Evolutionary conservation across 2,888 invertebrate genomes (phyloP).

Genomic region (Hyposoter didymator): DNA sequence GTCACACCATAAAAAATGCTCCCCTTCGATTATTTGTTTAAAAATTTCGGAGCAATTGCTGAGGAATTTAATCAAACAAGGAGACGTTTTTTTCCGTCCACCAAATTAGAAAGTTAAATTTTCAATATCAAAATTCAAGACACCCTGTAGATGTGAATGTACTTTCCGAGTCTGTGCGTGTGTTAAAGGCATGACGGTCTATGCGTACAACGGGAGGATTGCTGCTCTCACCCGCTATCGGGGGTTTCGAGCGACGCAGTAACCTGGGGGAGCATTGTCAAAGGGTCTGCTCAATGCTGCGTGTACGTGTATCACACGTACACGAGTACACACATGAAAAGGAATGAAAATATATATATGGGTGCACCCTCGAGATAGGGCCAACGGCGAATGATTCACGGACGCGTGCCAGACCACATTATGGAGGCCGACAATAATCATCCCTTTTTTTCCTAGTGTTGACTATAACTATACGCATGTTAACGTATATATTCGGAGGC

Average conservation of each 20-base stretch:
- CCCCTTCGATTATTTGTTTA: not conserved
- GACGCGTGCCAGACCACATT: constrained; percentile 69
- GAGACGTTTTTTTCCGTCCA: too few species aligned
- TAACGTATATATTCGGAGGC: constrained; percentile 50
- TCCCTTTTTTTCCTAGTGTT: constrained; percentile 44
- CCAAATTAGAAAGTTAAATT: not conserved
- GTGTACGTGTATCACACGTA: not conserved
- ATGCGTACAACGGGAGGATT: constrained; percentile 36
- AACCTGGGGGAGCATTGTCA: constrained; percentile 59
- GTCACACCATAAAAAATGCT: not conserved
- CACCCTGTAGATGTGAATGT: constrained; percentile 16
- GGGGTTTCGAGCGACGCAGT: constrained; percentile 46
- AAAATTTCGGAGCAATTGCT: not conserved
- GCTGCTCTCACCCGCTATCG: constrained; percentile 60
- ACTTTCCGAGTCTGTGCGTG: constrained; percentile 26
- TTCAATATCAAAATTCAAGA: not conserved
- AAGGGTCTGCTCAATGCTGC: constrained; percentile 45
- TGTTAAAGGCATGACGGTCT: constrained; percentile 50
- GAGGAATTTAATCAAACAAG: not conserved
- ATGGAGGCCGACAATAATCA: constrained; percentile 59
- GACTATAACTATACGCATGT: constrained; percentile 16
- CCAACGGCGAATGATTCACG: constrained; percentile 69
- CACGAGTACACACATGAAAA: not conserved
- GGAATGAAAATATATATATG: not conserved
- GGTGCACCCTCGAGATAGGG: constrained; percentile 62